Base-by-base conservation (phyloP, 2,113 vertebrate species). In the Vidua macroura region DNA sequence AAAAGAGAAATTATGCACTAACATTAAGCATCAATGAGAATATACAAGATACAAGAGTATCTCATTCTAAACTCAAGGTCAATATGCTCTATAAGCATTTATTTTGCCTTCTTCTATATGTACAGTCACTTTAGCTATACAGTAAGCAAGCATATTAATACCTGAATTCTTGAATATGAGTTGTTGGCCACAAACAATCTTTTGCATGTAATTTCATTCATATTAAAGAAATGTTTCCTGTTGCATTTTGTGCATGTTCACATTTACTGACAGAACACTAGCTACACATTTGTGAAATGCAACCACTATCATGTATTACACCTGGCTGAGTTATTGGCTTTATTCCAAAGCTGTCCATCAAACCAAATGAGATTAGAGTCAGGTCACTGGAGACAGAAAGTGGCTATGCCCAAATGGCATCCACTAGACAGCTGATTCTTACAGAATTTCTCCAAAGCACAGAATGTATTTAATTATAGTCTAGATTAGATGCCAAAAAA, bases 261-360 rank as follows among this genome's bases (percentile, higher is more conserved):
- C 27, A 74, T 22, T 37, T 52, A 46, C 30, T 58, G 35, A 60
- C 9, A 48, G 21, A 74, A 33, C 0, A 0, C 33, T 21, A 56
- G 12, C 51, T 87, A 77, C 13, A n/a, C 33, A 51, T 24, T 6
- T 53, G 19, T 67, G 51, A 90, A 28, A 35, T 30, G 53, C 48
- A 19, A 8, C 13, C 86, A 15, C 59, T 56, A 15, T 17, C 21
- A 43, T 14, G 5, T 19, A 63, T n/a, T 51, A 76, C 8, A 59
- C 7, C n/a, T 68, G 31, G 30, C 16, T n/a, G 49, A 56, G 24
- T 33, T 74, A 52, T 0, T 60, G 0, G 22, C 19, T 43, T 74
- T 19, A 70, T 19, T 68, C 70, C 59, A 82, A 75, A 82, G 18
- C 30, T 35, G 75, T 81, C 55, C 48, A 90, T 6, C 0, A 0